These are phyloP conservation scores for Zhengitettix transpicula DNA, from an alignment of 2,888 invertebrate species.

Conservation along the genomic window DNA sequence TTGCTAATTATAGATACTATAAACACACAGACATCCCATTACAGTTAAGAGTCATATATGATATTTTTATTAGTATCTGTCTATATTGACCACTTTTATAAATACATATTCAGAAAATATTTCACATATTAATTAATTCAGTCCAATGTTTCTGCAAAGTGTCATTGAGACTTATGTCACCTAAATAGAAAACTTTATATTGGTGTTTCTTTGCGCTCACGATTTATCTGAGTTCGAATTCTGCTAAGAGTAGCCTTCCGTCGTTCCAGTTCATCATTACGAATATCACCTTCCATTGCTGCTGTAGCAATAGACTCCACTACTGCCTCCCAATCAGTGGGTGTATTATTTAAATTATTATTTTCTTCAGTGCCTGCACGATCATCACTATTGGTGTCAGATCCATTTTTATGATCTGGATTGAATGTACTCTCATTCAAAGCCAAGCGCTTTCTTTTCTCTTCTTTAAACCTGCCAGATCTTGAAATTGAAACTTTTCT, in stretches of 20 bases:
- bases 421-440: slow-evolving; percentile 1
- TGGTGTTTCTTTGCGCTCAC: neutral
- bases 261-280: neutral
- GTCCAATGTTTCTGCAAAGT: too few relatives aligned
- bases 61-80: too few relatives aligned
- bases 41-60: too few relatives aligned
- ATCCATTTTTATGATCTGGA: neutral
- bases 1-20: too few relatives aligned
- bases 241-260: neutral
- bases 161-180: too few relatives aligned
- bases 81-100: too few relatives aligned
- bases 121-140: too few relatives aligned
- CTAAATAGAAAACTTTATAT: too few relatives aligned
- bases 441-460: neutral
- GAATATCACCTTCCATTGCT: neutral
- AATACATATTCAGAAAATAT: too few relatives aligned
- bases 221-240: neutral
- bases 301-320: neutral
- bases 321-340: neutral
- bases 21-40: too few relatives aligned
- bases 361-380: too few relatives aligned
- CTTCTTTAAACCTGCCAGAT: slow-evolving; percentile 8
- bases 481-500: slow-evolving; percentile 5
- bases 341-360: neutral
- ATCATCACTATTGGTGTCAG: neutral